Evolutionary conservation across 2,113 vertebrate genomes (phyloP), one percentile per base, ranked within the genome.

Genomic region (Trachemys scripta): DNA sequence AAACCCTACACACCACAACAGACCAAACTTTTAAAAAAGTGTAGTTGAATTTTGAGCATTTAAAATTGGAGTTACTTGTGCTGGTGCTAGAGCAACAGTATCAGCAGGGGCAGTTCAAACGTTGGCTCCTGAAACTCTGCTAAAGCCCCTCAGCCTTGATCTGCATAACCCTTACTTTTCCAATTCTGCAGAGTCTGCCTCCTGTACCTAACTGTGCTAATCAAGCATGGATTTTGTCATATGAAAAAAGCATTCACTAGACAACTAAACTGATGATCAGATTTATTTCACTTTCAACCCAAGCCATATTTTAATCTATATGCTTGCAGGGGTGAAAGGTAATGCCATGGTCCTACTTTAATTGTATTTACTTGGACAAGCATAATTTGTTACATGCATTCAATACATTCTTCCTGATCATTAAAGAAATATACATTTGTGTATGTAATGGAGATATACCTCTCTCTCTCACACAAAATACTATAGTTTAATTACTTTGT

Each of bases 91-190:
- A 91, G 82, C 29, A 38, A 1, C 5, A 0, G 6, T 4, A 11
- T 10, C 29, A 3, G 50, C 0, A 78, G 86, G 20, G 82, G 12
- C 0, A 17, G n/a, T 31, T 50, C 20, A 1, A 4, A 47, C 11
- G 22, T 76, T 0, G 35, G 54, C 84, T 53, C 87, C 19, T 0
- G 5, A 10, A 53, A 22, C 29, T 0, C 0, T 2, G n/a, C 31
- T 59, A 27, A 62, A 50, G 10, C 31, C 75, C 65, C 80, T 57
- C 27, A 38, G 38, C 38, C 22, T 75, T 17, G 38, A 13, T 13
- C 19, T 24, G 7, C 22, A 42, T 53, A 50, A 38, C 78, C 27
- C n/a, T 35, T 14, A 10, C 31, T 50, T 59, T 79, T 53, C 75
- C 59, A 84, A 59, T 35, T 35, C 72, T 89, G 51, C n/a, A 51